Base-by-base conservation (phyloP, 2,113 vertebrate species). In the Holacanthus passer region DNA sequence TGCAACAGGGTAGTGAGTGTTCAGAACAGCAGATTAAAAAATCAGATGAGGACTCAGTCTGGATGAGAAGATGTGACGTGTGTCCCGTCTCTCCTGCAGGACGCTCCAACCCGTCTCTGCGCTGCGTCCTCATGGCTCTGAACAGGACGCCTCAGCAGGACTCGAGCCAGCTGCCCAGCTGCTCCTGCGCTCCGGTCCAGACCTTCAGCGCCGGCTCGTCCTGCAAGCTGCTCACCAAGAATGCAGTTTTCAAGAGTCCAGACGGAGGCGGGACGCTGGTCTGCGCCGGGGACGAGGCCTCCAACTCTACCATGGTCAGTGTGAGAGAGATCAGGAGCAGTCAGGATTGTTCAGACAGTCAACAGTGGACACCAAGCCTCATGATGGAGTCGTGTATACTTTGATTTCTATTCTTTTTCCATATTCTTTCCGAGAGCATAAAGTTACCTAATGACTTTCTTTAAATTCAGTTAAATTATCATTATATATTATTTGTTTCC, bases 221-320 rank as follows among this genome's bases (percentile, higher is more conserved):
- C 53, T 99, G 97, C 91, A 99, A 98, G 79, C 65, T 99, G 62
- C 95, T 99, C 73, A 99, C 97, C 87, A 99, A 99, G 93, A 99
- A 95, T 72, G 95, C 97, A 9, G 95, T 99, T 64, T 99, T 99
- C 83, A 95, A 86, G 88, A 96, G 95, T 52, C 98, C 98, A 0
- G 95, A 94, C 2, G 95, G 95, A 7, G 90, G 91, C 0, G 95
- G 96, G 14, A 95, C 89, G 11, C 94, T 99, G 37, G 97, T 99
- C 69, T 99, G 98, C 43, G 96, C 96, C 1, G 97, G 98, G 0
- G 97, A 99, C 13, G 98, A 99, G 91, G 95, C 97, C 0, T 96
- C 97, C 22, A 97, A 94, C 84, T 98, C 97, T 63, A 97, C 97
- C 55, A 90, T 98, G 97, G 98, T 99, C 70, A 90, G 95, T 82